Percentiles rank a stretch among this genome's conserved stretches.
Evolutionary conservation across 1,140 invertebrate genomes (phyloP).

Genomic region (Pseudomyrmex gracilis): DNA sequence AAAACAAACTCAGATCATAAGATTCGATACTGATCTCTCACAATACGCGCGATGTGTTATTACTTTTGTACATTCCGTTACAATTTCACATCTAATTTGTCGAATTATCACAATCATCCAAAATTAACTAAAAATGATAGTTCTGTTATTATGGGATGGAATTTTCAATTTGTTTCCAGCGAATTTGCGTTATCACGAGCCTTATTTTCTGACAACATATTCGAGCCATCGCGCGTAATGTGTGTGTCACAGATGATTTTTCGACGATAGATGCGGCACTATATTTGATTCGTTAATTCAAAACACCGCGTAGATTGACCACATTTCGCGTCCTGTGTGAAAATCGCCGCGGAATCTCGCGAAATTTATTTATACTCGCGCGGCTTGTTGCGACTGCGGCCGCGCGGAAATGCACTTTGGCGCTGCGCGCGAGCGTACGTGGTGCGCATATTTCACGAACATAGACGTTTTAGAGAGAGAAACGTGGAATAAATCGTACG

Average conservation of each 20-base stretch:
- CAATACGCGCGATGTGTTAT: background rate
- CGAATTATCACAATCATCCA: too few relatives aligned
- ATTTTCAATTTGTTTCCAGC: background rate
- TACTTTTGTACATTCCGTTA: background rate
- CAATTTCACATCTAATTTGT: too few relatives aligned
- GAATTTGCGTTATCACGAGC: background rate
- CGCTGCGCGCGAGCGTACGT: background rate
- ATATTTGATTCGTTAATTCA: constrained; percentile 6
- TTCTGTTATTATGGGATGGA: background rate
- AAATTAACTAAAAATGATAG: background rate
- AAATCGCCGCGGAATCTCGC: background rate
- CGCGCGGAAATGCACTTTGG: constrained; percentile 45
- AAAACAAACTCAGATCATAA: too few relatives aligned
- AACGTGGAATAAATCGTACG: constrained; percentile 32
- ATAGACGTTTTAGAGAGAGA: constrained; percentile 39
- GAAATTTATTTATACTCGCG: constrained; percentile 54
- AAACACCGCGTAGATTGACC: constrained; percentile 11
- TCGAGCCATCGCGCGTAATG: background rate
- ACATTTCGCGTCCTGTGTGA: constrained; percentile 33
- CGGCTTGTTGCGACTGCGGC: background rate
- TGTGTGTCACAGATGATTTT: background rate
- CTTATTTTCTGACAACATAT: background rate
- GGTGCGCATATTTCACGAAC: constrained; percentile 49
- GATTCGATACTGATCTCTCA: background rate
- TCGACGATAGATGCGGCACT: background rate